phyloP scores from a whole-genome alignment of 92 coral and sea anemone genomes.

The Palythoa caribaeorum region DNA sequence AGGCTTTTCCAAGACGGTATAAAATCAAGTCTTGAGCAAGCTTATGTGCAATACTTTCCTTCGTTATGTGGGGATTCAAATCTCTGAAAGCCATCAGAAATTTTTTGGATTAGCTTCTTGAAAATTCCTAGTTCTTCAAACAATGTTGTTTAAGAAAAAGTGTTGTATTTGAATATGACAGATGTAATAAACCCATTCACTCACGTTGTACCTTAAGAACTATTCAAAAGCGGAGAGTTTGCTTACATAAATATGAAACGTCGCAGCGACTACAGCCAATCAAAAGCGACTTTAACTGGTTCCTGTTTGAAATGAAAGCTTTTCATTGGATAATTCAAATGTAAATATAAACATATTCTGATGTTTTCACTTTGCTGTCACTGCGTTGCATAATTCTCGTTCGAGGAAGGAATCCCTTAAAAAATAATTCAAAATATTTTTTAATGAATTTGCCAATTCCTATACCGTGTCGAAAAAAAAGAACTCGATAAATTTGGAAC shows the following conservation, averaged over 20 bases:
- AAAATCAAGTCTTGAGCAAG: slow-evolving; percentile 77
- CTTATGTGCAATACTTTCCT: slow-evolving; percentile 42
- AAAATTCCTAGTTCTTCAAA: not conserved
- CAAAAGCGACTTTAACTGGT: slow-evolving; percentile 15
- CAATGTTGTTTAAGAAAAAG: not conserved
- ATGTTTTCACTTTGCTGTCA: not conserved
- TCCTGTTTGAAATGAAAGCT: not conserved
- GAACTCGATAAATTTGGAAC: too few relatives aligned
- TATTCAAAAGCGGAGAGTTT: not conserved
- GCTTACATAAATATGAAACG: slow-evolving; percentile 7
- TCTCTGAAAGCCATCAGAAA: slow-evolving; percentile 46
- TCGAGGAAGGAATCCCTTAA: not conserved
- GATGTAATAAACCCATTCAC: not conserved
- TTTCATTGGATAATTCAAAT: slow-evolving; percentile 15
- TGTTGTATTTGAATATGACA: not conserved
- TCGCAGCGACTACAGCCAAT: not conserved
- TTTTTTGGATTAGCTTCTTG: not conserved
- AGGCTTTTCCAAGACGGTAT: slow-evolving; percentile 74
- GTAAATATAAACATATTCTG: slow-evolving; percentile 42
- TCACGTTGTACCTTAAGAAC: not conserved
- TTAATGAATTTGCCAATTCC: too few relatives aligned
- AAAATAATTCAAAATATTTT: not conserved
- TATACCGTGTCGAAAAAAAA: too few relatives aligned
- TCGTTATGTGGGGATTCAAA: slow-evolving; percentile 27
- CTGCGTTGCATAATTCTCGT: not conserved